Percentiles rank a stretch among this genome's conserved stretches.
These are phyloP conservation scores for Siderastrea siderea DNA, from an alignment of 92 coral and sea anemone species.

Conservation along the genomic window DNA sequence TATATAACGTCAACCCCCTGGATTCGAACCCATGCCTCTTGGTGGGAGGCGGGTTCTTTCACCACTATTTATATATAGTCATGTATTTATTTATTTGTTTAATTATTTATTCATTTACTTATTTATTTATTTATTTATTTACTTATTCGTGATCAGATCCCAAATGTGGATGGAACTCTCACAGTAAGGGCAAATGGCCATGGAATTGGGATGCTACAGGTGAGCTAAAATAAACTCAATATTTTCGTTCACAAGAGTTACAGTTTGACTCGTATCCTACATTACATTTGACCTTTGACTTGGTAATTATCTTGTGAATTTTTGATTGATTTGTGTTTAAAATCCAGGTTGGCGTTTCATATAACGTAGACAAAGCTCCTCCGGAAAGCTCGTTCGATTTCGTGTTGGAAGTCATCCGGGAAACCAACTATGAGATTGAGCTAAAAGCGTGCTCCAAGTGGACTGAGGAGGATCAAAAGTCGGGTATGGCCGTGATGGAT, in stretches of 20 bases:
- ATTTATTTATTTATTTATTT: too few species aligned
- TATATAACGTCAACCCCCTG: too few species aligned
- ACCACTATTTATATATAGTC: too few species aligned
- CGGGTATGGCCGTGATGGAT: conserved; percentile 98
- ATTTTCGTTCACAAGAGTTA: too few species aligned
- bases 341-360: conserved; percentile 83
- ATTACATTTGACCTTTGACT: not conserved
- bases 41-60: too few species aligned
- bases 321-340: not conserved
- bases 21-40: too few species aligned
- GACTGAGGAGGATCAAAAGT: conserved; percentile 75
- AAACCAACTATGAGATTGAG: conserved; percentile 69
- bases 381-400: conserved; percentile 77
- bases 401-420: conserved; percentile 68
- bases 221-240: not conserved
- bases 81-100: too few species aligned
- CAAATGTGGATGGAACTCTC: conserved; percentile 79
- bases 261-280: too few species aligned
- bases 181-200: conserved; percentile 74
- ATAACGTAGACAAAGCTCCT: conserved; percentile 86
- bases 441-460: conserved; percentile 89
- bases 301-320: not conserved
- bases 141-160: conserved; percentile 58
- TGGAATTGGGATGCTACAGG: conserved; percentile 93
- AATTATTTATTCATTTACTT: not conserved